phyloP scores from a whole-genome alignment of 1,140 invertebrate genomes.

The Microplitis mediator region DNA sequence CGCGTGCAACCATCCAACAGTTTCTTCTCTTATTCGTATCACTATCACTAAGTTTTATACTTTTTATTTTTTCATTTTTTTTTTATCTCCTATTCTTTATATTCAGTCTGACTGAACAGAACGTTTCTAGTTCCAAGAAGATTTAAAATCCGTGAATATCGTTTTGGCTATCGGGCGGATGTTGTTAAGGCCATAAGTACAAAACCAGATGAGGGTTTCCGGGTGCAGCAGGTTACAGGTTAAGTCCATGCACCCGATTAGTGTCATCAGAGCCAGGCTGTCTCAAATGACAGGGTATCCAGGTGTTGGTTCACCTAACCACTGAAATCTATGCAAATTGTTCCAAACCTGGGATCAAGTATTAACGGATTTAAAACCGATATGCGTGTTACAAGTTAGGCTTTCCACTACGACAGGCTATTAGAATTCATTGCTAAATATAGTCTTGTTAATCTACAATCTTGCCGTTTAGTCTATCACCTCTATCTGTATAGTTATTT shows the following conservation, averaged over 20 bases:
- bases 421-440: slow-evolving; percentile 49
- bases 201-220: too few species aligned
- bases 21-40: slow-evolving; percentile 9
- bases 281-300: slow-evolving; percentile 10
- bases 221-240: not conserved
- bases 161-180: not conserved
- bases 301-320: slow-evolving; percentile 19
- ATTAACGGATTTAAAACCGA: slow-evolving; percentile 61
- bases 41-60: slow-evolving; percentile 3
- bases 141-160: slow-evolving; percentile 3
- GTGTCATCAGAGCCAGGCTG: slow-evolving; percentile 7
- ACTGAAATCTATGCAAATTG: slow-evolving; percentile 53
- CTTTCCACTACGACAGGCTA: slow-evolving; percentile 36
- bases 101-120: not conserved
- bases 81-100: not conserved
- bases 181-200: not conserved
- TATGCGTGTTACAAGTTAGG: slow-evolving; percentile 43
- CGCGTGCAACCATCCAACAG: slow-evolving; percentile 15
- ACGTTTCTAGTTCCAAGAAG: not conserved
- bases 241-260: slow-evolving; percentile 22
- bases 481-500: too few species aligned
- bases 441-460: slow-evolving; percentile 31
- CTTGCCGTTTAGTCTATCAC: not conserved
- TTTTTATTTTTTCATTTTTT: slow-evolving; percentile 3
- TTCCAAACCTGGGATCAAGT: slow-evolving; percentile 38